phyloP scores from a whole-genome alignment of 2,113 vertebrate genomes.

The Capreolus pygargus region DNA sequence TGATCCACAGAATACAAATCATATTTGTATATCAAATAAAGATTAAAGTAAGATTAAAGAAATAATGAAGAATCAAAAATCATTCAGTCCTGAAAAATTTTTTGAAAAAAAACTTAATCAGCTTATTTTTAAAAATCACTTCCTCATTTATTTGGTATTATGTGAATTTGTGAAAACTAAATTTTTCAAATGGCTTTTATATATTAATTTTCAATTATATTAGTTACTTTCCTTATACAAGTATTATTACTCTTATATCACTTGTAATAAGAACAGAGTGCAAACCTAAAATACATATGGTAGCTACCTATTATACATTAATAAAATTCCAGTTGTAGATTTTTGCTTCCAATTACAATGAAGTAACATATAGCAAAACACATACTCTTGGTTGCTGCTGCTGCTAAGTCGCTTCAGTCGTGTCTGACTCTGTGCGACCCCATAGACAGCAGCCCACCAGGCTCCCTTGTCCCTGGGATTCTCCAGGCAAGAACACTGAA shows the following conservation, averaged over 20 bases:
- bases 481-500: too few species aligned
- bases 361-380: neutral
- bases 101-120: neutral
- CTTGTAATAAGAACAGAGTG: neutral
- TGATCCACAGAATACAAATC: slow-evolving; percentile 2
- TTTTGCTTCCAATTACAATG: neutral
- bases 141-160: neutral
- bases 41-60: slow-evolving; percentile 15
- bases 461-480: too few species aligned
- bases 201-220: neutral
- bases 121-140: neutral
- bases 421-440: too few species aligned
- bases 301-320: neutral
- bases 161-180: neutral
- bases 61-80: neutral
- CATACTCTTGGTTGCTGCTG: too few species aligned
- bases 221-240: neutral
- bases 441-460: too few species aligned
- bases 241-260: neutral
- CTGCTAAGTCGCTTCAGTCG: too few species aligned
- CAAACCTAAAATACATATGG: neutral
- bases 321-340: neutral
- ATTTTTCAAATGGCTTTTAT: neutral
- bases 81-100: neutral
- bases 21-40: slow-evolving; percentile 13